Conservation (phyloP, 2,797 vertebrate genomes). For the Sebastes minor region DNA sequence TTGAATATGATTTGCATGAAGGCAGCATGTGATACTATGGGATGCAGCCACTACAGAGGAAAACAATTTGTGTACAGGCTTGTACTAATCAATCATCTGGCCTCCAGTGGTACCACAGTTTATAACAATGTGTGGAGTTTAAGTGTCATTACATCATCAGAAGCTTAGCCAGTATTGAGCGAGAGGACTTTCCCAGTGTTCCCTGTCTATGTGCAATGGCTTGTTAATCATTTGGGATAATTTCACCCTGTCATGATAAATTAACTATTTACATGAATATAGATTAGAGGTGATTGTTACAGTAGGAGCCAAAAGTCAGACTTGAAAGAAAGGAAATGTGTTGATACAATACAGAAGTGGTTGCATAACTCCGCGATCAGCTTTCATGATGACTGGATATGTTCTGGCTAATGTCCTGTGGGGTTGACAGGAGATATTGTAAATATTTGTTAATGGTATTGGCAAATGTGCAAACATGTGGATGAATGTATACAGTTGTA, state of each 20-base stretch:
- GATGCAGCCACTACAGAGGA: not conserved
- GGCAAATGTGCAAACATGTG: not conserved
- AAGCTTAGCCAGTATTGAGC: not conserved
- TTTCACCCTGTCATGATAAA: not conserved
- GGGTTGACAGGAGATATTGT: constrained; percentile 7
- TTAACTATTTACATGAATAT: not conserved
- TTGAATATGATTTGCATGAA: constrained; percentile 11
- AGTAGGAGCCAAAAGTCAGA: not conserved
- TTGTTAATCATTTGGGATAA: not conserved
- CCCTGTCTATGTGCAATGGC: not conserved
- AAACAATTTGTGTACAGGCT: not conserved
- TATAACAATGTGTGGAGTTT: not conserved
- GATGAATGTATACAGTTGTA: not conserved
- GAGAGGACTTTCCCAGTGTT: not conserved
- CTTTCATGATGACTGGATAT: not conserved
- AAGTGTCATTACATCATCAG: constrained; percentile 1
- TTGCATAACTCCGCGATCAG: constrained; percentile 1
- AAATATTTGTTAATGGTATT: constrained; percentile 27
- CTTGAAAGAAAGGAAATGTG: not conserved
- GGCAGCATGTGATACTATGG: not conserved
- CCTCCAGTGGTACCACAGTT: not conserved
- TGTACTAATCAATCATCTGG: not conserved
- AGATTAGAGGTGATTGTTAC: not conserved
- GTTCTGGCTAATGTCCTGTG: not conserved
- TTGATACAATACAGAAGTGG: not conserved